Percentiles rank a stretch among this genome's conserved stretches.
phyloP scores from a whole-genome alignment of 2,888 invertebrate species.

The Troilus luridus region DNA sequence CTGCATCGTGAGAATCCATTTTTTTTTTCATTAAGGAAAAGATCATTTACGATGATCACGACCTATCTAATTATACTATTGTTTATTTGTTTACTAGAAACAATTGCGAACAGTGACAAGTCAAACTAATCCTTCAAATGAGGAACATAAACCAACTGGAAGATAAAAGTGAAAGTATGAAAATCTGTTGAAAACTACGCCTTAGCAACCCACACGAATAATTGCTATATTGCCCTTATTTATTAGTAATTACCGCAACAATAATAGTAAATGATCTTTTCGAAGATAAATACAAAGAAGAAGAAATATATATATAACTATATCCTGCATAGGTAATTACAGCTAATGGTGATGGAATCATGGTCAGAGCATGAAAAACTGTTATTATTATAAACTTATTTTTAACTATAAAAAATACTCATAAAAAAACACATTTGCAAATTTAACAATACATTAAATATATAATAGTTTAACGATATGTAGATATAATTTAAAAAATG shows the following conservation, averaged over 20 bases:
- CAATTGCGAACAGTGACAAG: neutral
- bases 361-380: neutral
- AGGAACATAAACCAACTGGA: neutral
- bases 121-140: neutral
- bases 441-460: too few species aligned
- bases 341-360: neutral
- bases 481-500: neutral
- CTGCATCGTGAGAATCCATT: neutral
- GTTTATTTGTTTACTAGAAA: neutral
- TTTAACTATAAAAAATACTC: too few species aligned
- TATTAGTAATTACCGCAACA: neutral
- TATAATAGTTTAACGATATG: too few species aligned
- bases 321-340: too few species aligned
- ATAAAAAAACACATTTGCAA: too few species aligned
- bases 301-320: neutral
- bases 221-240: neutral
- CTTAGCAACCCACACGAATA: neutral
- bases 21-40: neutral
- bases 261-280: neutral
- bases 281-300: neutral
- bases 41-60: neutral
- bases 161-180: slow-evolving; percentile 1
- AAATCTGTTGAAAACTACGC: neutral
- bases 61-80: neutral
- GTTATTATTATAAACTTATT: too few species aligned